Evolutionary conservation across 2,797 vertebrate genomes (phyloP).

Genomic region (Gallinago nigripennis): DNA sequence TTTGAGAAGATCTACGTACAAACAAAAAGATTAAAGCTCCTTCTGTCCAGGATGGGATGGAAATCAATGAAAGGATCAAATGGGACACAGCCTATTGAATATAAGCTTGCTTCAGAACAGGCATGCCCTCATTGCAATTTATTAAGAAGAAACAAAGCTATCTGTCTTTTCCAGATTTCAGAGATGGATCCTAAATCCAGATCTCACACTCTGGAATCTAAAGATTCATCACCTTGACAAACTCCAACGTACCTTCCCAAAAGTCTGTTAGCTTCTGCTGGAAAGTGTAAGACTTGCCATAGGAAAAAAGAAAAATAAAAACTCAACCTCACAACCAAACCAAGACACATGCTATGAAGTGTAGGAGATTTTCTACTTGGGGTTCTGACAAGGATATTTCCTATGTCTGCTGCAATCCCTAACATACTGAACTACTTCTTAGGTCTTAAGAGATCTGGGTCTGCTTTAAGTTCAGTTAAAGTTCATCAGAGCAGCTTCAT

Average conservation of each 20-base stretch:
- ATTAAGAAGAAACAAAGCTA: not conserved
- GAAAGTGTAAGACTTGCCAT: not conserved
- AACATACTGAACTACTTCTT: constrained; percentile 16
- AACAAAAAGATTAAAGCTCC: constrained; percentile 8
- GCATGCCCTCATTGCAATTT: not conserved
- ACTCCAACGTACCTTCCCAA: not conserved
- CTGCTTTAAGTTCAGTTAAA: constrained; percentile 36
- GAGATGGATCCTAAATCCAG: not conserved
- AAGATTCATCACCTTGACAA: not conserved
- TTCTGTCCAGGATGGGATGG: not conserved
- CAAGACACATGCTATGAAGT: constrained; percentile 18
- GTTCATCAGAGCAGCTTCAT: constrained; percentile 32
- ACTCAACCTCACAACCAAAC: not conserved
- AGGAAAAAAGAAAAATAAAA: not conserved
- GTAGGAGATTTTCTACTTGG: constrained; percentile 25
- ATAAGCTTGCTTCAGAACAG: not conserved
- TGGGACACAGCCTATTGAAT: not conserved
- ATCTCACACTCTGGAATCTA: not conserved
- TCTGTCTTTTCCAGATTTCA: not conserved
- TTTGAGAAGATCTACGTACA: constrained; percentile 1
- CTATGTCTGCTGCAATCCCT: constrained; percentile 1
- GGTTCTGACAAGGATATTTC: constrained; percentile 31
- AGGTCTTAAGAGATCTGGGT: not conserved
- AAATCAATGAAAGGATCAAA: not conserved
- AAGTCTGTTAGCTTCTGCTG: not conserved